Percentiles rank a stretch among this genome's conserved stretches.
Conservation (phyloP, 2,113 vertebrate species). For the Vidua chalybeata region DNA sequence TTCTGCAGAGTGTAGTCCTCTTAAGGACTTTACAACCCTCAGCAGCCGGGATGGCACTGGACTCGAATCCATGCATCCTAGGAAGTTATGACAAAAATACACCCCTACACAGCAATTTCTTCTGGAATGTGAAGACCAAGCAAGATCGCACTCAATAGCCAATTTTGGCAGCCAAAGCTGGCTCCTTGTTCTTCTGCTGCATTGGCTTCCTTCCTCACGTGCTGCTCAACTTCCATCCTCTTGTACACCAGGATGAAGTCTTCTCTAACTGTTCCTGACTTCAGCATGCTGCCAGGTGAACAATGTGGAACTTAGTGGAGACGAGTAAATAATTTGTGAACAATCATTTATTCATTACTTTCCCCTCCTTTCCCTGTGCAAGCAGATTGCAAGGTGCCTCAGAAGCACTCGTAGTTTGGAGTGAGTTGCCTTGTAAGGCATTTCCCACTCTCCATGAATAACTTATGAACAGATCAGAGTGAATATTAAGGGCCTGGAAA, state of each 20-base stretch:
- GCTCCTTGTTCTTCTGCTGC: background rate
- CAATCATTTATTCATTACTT: conserved; percentile 64
- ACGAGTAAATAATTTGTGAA: conserved; percentile 70
- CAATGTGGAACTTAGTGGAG: conserved; percentile 38
- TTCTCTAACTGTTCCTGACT: conserved; percentile 29
- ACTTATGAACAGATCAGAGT: conserved; percentile 56
- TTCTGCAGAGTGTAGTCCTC: background rate
- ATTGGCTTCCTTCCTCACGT: background rate
- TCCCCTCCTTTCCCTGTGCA: conserved; percentile 35
- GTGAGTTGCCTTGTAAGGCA: conserved; percentile 30
- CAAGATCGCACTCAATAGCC: background rate
- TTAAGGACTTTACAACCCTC: background rate
- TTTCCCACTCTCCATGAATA: conserved; percentile 59
- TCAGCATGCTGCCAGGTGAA: conserved; percentile 42
- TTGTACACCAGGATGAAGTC: background rate
- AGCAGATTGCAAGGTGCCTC: conserved; percentile 42
- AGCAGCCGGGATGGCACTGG: background rate
- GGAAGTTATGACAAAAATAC: background rate
- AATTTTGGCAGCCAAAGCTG: background rate
- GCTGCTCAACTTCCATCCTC: background rate
- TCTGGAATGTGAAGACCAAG: background rate
- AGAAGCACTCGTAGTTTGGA: conserved; percentile 19
- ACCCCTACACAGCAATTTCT: background rate
- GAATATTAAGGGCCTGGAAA: conserved; percentile 52
- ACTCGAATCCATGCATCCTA: fast-evolving